These are phyloP conservation scores for Prionailurus viverrinus DNA, from an alignment of 2,113 vertebrate genomes.

Conservation along the genomic window DNA sequence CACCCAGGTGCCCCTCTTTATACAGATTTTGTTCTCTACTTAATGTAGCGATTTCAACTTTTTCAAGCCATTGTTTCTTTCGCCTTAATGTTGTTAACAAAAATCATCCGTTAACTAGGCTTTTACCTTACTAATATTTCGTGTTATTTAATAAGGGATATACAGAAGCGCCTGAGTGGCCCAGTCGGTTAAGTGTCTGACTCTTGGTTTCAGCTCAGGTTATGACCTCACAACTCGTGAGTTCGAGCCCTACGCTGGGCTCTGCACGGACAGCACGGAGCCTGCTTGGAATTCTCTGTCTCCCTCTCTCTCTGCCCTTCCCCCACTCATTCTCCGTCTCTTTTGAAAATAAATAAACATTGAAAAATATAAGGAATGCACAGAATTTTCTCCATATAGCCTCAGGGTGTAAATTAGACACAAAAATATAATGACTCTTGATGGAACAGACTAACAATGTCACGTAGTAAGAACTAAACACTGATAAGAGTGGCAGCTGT, in stretches of 20 bases:
- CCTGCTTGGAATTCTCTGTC: no score
- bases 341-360: no score
- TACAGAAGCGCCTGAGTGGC: not conserved
- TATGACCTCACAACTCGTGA: no score
- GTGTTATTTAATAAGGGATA: conserved; percentile 23
- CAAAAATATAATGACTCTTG: not conserved
- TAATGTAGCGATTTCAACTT: conserved; percentile 25
- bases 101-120: not conserved
- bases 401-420: not conserved
- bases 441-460: not conserved
- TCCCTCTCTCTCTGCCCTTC: no score
- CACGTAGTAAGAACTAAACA: not conserved
- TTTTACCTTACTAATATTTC: not conserved
- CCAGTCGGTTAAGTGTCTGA: no score
- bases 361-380: not conserved
- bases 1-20: not conserved
- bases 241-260: no score
- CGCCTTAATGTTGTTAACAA: conserved; percentile 2
- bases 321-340: no score
- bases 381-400: not conserved
- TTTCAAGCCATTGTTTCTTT: conserved; percentile 18
- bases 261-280: no score
- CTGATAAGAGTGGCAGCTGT: not conserved
- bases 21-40: not conserved
- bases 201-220: no score